Evolutionary conservation across 2,888 invertebrate species (phyloP).

Genomic region (Troides aeacus): DNA sequence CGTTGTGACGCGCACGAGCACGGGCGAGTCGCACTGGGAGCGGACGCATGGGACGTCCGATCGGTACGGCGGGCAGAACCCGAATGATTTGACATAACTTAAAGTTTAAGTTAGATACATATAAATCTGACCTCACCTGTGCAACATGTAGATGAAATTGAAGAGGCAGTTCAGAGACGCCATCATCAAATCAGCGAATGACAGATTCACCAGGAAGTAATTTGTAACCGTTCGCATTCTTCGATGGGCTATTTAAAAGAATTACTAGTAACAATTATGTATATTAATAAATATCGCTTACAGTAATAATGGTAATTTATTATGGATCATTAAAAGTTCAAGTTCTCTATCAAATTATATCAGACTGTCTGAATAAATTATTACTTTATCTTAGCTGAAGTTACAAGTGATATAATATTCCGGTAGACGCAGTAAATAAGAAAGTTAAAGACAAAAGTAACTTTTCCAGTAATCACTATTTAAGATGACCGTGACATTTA

Average conservation of each 20-base stretch:
- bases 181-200: slow-evolving; percentile 92
- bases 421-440: not conserved
- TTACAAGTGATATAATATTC: no score
- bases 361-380: no score
- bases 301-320: not conserved
- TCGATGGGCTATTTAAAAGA: slow-evolving; percentile 83
- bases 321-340: not conserved
- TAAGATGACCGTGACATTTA: not conserved
- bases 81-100: no score
- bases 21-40: no score
- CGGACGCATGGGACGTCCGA: no score
- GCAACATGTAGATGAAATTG: slow-evolving; percentile 94
- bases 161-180: slow-evolving; percentile 93
- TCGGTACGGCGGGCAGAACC: no score
- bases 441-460: not conserved
- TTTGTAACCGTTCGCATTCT: slow-evolving; percentile 94
- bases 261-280: slow-evolving; percentile 12
- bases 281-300: not conserved
- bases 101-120: not conserved
- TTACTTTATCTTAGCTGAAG: no score
- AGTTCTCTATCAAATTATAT: no score
- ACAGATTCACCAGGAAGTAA: slow-evolving; percentile 94
- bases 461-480: not conserved
- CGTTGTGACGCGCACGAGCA: no score
- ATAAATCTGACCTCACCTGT: slow-evolving; percentile 74